Evolutionary conservation across 2,888 invertebrate species (phyloP), one percentile per base, ranked within the genome.

Genomic region (Myopa tessellatipennis): DNA sequence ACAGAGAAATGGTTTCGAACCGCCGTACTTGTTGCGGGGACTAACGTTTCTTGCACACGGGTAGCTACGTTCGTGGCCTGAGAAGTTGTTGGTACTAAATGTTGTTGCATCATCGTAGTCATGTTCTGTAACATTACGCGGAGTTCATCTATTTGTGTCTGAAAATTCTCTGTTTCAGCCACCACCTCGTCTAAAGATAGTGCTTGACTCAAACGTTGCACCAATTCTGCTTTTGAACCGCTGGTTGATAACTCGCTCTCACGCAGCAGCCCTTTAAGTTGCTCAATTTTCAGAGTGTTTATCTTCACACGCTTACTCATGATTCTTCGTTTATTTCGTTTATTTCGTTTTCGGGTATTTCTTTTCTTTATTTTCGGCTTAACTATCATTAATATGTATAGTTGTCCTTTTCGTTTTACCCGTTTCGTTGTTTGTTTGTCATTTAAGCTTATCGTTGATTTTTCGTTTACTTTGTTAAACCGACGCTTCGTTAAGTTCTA

Each of bases 1-100:
- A 73, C 77, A 58, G 77, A 77, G 16, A 4, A 69, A 3, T 26
- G 16, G 26, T 26, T 69, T 38, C 69, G 12, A 7, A 7, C n/a
- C 26, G 14, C n/a, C 14, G 50, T 5, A 58, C 14, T 58, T n/a
- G 5, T 58, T 58, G 6, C 45, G 45, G 58, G 16, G 16, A n/a
- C 12, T 58, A 6, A 1, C 1, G 5, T 58, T 58, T 58, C 58
- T 12, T 4, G 12, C 58, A 58, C 58, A 6, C 12, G 12, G 10
- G 0, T 10, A 60, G 12, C 16, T 60, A 3, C 60, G 60, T 16
- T 18, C 60, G 60, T 1, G 12, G 4, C 60, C 60, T 3, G 60
- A 60, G 60, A 60, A 7, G 16, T 10, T 12, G 58, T 58, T 18
- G 58, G 58, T 58, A 58, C 6, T 1, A 16, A 16, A 60, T 60